Percentiles rank a stretch among this genome's conserved stretches.
Conservation (phyloP, 2,113 vertebrate genomes). For the Ceyx melanurus region DNA sequence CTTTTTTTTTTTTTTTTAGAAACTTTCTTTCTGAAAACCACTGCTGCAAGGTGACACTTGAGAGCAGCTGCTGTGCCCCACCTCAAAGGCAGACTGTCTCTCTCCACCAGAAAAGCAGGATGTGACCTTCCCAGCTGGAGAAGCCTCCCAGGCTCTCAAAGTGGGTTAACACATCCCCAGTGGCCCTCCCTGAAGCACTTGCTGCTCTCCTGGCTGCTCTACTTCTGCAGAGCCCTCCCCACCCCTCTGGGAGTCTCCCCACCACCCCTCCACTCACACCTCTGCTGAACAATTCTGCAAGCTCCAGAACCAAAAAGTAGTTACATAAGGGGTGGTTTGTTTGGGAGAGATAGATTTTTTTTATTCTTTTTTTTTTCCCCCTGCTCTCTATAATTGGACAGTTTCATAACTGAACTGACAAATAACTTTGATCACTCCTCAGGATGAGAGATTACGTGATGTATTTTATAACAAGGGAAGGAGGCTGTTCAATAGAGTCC, state of each 20-base stretch:
- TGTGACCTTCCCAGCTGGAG: slow-evolving; percentile 50
- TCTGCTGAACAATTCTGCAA: not conserved
- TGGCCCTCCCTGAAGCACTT: slow-evolving; percentile 24
- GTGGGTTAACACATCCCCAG: slow-evolving; percentile 25
- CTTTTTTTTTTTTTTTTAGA: not conserved
- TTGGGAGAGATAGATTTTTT: not conserved
- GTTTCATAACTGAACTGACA: slow-evolving; percentile 65
- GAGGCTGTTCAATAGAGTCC: slow-evolving; percentile 11
- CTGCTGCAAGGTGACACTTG: not conserved
- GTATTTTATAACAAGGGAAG: slow-evolving; percentile 48
- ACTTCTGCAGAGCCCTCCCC: not conserved
- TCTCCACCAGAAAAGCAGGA: not conserved
- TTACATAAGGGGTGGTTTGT: slow-evolving; percentile 50
- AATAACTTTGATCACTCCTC: slow-evolving; percentile 65
- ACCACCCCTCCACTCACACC: not conserved
- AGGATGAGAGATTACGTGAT: slow-evolving; percentile 40
- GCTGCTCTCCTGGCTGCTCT: not conserved
- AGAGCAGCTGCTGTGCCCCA: slow-evolving; percentile 1
- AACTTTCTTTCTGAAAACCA: not conserved
- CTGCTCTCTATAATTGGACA: slow-evolving; percentile 53
- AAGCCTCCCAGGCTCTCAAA: slow-evolving; percentile 8
- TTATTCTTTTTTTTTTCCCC: slow-evolving; percentile 2
- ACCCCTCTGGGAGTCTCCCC: not conserved
- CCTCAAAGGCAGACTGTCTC: slow-evolving; percentile 8
- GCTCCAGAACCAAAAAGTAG: not conserved